Evolutionary conservation across 2,888 invertebrate genomes (phyloP), one percentile per base, ranked within the genome.

Genomic region (Tenthredo mesomela): DNA sequence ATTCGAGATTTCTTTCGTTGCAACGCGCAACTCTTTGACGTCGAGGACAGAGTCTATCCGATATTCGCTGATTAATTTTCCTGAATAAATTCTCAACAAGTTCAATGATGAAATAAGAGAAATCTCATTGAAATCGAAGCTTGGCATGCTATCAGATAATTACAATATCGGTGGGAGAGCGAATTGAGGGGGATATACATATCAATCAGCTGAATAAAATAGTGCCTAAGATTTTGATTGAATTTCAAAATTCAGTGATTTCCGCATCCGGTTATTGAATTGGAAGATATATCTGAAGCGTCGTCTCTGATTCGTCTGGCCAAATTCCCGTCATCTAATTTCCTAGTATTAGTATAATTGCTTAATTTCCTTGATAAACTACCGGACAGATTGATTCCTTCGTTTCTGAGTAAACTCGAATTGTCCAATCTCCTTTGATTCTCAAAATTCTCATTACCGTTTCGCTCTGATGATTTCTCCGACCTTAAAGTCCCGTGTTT

Each of bases 371-470:
- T 89, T 29, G 90, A 88, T 61, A 92, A 86, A 54, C 90, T 90
- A 85, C 88, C 89, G n/a, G 92, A 91, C 84, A 91, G 85, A 86
- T 87, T 89, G 83, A 91, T 89, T 71, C 89, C 90, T 25, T 92
- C 91, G 73, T 86, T 87, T 33, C 88, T 86, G 83, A 92, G 85
- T 85, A 91, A 86, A 86, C 86, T 88, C n/a, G 88, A 88, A 71
- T 89, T 90, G 18, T 47, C 43, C 61, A 89, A 84, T 83, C 89
- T 87, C 85, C 89, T 89, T 84, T 88, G 89, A 87, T 90, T 92
- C 71, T 92, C 92, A 71, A 91, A 84, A 89, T 91, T 92, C 77
- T 91, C 91, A 78, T 91, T 90, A 15, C 89, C 91, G 75, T 92
- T 92, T 83, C 87, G 90, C 85, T 92, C 92, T 25, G 89, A 88